These are phyloP conservation scores for Lerista edwardsae DNA, from an alignment of 2,797 vertebrate species.

Conservation along the genomic window DNA sequence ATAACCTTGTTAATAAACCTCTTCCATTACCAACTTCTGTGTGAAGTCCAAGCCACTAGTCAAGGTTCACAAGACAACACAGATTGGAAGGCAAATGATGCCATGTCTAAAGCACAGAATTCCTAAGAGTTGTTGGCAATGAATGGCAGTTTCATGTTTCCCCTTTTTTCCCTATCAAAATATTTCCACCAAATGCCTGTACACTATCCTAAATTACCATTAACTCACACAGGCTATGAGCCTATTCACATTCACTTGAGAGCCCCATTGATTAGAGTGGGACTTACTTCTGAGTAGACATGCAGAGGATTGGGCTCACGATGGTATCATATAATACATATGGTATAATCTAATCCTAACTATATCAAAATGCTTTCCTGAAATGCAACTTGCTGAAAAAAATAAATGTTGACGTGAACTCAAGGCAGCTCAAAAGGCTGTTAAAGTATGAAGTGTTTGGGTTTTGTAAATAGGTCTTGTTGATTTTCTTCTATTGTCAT, in stretches of 20 bases:
- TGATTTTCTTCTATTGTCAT: conserved; percentile 51
- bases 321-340: no score
- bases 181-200: background rate
- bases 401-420: background rate
- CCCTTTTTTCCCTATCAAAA: background rate
- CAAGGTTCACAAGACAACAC: background rate
- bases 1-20: no score
- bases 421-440: background rate
- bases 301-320: no score
- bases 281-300: no score
- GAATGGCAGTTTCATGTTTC: conserved; percentile 1
- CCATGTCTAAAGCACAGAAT: background rate
- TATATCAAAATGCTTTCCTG: background rate
- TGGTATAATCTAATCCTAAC: no score
- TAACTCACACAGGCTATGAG: background rate
- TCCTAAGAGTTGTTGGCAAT: background rate
- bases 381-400: conserved; percentile 5
- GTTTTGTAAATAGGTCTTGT: conserved; percentile 49
- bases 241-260: no score
- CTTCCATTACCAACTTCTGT: no score
- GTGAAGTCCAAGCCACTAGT: no score
- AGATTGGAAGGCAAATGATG: background rate
- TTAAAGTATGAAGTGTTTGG: conserved; percentile 30
- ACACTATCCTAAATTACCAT: conserved; percentile 24
- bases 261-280: no score